Base-by-base conservation (phyloP, 2,888 invertebrate species). In the Trichogramma dendrolimi region DNA sequence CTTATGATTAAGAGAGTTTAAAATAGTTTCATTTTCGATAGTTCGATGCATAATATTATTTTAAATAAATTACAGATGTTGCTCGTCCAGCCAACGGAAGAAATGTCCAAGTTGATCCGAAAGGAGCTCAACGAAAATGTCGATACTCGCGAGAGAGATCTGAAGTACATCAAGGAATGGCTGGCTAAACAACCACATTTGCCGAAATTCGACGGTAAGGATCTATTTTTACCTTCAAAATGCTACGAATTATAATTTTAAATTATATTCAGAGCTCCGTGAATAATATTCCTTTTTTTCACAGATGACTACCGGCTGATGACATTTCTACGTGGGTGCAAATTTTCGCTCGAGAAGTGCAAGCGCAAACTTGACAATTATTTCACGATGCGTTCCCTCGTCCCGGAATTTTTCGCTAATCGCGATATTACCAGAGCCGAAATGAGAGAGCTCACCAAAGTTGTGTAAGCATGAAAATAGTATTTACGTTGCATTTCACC, bases 351-450 rank as follows among this genome's bases (percentile, higher is more conserved):
- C 76, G 92, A 92, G 80, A 91, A 90, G 80, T 87, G 89, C 77
- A 92, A 92, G 81, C 85, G 86, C 73, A 92, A 92, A 79, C 80
- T 92, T 73, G 92, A 92, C 79, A 91, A 92, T 90, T 92, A 91
- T 80, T 92, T 91, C 78, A 92, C 92, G 7, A 90, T 92, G 90
- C 84, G 91, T 38, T 84, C 88, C 5, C 89, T 91, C 1, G 86
- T 89, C 43, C 92, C 93, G 0, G 92, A 93, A 75, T 89, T 92
- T 80, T 92, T 92, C 79, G 81, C 83, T 62, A 87, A 91, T 75
- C 84, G 91, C 66, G 91, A 92, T 73, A 84, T 91, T 65, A 85
- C 81, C 7, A 84, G 86, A 51, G 87, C 89, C 0, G 90, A 91
- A 71, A 79, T 92, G n/a, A 83, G 85, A 71, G 86, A 88, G 69